Base-by-base conservation (phyloP, 2,113 vertebrate genomes). In the Psilopsiagon aurifrons region DNA sequence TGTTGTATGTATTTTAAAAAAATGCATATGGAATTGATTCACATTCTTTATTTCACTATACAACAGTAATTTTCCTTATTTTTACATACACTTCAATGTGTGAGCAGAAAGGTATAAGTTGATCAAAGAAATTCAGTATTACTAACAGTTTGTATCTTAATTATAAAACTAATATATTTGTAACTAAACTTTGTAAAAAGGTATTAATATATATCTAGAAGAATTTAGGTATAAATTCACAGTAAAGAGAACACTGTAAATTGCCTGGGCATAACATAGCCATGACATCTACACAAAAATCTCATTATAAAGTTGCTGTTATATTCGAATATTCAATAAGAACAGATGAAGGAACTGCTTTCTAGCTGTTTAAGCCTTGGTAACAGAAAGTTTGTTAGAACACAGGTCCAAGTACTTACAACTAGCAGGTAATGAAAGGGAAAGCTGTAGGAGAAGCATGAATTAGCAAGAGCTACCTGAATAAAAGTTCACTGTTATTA, bases 11-110 rank as follows among this genome's bases (percentile, higher is more conserved):
- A 82, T 63, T 84, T 67, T 23, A 49, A 80, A 86, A 19, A 2
- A 44, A n/a, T 2, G 3, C 3, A 28, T 10, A 43, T 4, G 10
- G 44, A 88, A 90, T 13, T 41, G 8, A 90, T 29, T 63, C 13
- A 23, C 0, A 0, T n/a, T 73, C n/a, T 62, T 76, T 66, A 49
- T 47, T 71, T 81, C 60, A 41, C 5, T 27, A 25, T 15, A 20
- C 10, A 86, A 55, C 60, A 78, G 17, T 41, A 9, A 59, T 78
- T 52, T 69, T 66, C 37, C 22, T 88, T 57, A 57, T n/a, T 57
- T 57, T 57, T 25, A 66, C 3, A 24, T 31, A 52, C 9, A 28
- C 9, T 33, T 60, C 2, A 24, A 18, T 11, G 17, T 4, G 4
- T 41, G 9, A 43, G 7, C 25, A 71, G 20, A 81, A 77, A 15